Evolutionary conservation across 2,113 vertebrate species (phyloP).

Genomic region (Ammospiza nelsoni): DNA sequence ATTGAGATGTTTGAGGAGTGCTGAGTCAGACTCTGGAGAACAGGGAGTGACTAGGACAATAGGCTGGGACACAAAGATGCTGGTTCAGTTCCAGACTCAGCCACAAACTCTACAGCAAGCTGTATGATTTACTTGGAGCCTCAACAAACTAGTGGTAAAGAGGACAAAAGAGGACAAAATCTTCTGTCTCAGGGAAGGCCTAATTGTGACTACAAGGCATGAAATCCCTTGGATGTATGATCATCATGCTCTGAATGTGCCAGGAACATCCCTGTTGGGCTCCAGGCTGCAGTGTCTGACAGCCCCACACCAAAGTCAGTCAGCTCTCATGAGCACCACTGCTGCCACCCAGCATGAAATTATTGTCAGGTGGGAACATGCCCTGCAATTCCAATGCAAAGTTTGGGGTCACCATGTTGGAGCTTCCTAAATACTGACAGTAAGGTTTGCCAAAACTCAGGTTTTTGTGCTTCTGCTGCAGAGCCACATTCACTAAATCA

Average conservation of each 20-base stretch:
- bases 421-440: background rate
- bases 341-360: background rate
- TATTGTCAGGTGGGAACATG: background rate
- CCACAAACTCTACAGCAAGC: background rate
- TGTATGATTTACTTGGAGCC: background rate
- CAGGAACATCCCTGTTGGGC: background rate
- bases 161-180: background rate
- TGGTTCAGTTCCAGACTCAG: conserved; percentile 12
- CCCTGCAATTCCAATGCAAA: background rate
- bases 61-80: conserved; percentile 19
- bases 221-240: background rate
- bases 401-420: background rate
- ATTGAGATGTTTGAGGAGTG: background rate
- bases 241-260: background rate
- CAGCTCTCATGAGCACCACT: background rate
- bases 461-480: background rate
- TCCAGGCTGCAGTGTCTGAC: background rate
- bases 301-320: background rate
- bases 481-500: background rate
- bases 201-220: background rate
- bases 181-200: background rate
- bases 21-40: conserved; percentile 23
- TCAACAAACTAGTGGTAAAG: background rate
- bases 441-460: background rate
- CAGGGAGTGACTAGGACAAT: conserved; percentile 41